Conservation (phyloP, 2,113 vertebrate species). For the Equus przewalskii region DNA sequence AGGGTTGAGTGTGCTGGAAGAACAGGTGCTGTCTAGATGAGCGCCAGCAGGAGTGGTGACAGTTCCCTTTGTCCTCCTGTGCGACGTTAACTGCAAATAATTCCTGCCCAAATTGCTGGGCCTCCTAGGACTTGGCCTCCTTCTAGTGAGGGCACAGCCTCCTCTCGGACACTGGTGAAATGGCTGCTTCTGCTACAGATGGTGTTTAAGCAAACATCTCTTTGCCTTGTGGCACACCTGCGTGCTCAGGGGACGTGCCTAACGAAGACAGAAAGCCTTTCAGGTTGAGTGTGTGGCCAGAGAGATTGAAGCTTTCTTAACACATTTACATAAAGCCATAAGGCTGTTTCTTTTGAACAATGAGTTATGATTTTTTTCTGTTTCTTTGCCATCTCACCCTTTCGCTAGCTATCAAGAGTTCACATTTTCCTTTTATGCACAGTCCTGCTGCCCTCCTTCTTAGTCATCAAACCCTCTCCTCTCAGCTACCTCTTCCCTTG, state of each 20-base stretch:
- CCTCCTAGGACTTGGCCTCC: not conserved
- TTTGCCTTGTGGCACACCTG: not conserved
- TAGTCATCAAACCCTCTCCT: not conserved
- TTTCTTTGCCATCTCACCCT: not conserved
- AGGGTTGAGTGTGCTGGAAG: fast-evolving
- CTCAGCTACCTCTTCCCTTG: not conserved
- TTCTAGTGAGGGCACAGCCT: not conserved
- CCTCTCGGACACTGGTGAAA: not conserved
- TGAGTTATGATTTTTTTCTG: not conserved
- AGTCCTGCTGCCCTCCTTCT: not conserved
- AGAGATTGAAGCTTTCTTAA: not conserved
- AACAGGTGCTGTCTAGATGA: slow-evolving; percentile 15
- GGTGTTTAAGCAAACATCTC: not conserved
- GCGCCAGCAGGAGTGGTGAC: not conserved
- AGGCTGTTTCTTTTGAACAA: not conserved
- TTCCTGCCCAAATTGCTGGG: not conserved
- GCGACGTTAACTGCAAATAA: not conserved
- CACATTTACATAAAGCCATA: not conserved
- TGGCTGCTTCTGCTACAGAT: not conserved
- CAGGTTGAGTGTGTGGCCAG: not conserved
- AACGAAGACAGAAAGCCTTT: slow-evolving; percentile 37
- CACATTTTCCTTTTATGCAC: not conserved
- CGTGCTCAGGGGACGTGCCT: not conserved
- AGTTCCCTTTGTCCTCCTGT: not conserved
- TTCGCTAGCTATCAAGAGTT: not conserved